These are phyloP conservation scores for Crotalus horridus DNA, from an alignment of 2,113 vertebrate species.

Conservation along the genomic window DNA sequence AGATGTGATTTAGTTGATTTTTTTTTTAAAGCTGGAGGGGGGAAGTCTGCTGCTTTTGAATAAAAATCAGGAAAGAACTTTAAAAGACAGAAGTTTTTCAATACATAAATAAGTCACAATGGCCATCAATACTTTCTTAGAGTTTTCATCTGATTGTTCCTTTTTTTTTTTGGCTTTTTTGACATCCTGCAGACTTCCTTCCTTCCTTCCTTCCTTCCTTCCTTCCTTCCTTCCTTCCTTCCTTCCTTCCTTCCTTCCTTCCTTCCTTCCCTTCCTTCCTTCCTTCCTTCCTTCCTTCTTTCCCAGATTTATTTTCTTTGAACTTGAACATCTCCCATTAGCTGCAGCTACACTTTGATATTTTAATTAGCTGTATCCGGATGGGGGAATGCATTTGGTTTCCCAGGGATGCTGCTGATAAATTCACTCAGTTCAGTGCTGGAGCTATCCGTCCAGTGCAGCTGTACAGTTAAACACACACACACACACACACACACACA, in stretches of 20 bases:
- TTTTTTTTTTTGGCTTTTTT: neutral
- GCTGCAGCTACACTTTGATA: slow-evolving; percentile 5
- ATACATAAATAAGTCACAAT: neutral
- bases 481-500: no score
- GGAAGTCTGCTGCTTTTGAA: neutral
- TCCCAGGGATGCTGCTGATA: neutral
- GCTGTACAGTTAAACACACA: neutral
- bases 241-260: no score
- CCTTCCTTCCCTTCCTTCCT: no score
- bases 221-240: no score
- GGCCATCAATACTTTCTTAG: neutral
- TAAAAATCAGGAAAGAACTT: neutral
- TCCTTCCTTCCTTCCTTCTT: neutral
- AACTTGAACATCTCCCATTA: slow-evolving; percentile 3
- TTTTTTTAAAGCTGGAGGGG: neutral
- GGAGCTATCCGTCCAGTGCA: neutral
- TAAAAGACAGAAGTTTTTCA: neutral
- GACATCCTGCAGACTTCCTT: neutral
- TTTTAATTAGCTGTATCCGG: slow-evolving; percentile 17
- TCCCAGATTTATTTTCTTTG: slow-evolving; percentile 7
- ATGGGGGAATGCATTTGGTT: slow-evolving; percentile 5
- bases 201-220: neutral
- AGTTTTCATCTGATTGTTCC: neutral
- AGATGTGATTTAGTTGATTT: neutral
- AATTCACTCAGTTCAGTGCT: neutral